These are phyloP conservation scores for Eilema depressum DNA, from an alignment of 2,888 invertebrate genomes.

Conservation along the genomic window DNA sequence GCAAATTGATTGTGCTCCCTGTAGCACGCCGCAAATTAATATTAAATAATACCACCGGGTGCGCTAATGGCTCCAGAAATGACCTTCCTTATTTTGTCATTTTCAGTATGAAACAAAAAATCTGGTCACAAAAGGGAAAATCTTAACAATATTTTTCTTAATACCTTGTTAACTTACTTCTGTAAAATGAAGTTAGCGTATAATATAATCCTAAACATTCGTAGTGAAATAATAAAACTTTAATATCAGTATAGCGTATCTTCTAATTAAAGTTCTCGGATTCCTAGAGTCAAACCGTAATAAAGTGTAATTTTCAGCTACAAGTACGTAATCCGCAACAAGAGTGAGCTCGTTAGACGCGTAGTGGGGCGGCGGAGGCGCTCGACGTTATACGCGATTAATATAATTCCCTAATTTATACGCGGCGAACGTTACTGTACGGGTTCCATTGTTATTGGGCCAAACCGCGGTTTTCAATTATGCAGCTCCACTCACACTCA, in stretches of 20 bases:
- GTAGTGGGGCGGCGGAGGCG: constrained; percentile 28
- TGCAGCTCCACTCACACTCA: constrained; percentile 55
- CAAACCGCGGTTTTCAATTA: constrained; percentile 78
- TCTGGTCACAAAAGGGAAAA: constrained; percentile 26
- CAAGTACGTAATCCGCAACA: constrained; percentile 53
- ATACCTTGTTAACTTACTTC: constrained; percentile 11
- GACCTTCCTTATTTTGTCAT: constrained; percentile 35
- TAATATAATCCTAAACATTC: constrained; percentile 26
- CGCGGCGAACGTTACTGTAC: no score
- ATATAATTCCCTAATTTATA: constrained; percentile 83
- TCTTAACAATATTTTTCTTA: constrained; percentile 21
- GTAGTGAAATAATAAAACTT: constrained; percentile 30
- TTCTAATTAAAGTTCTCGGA: constrained; percentile 52
- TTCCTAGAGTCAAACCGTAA: constrained; percentile 51
- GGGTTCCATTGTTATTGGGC: constrained; percentile 70
- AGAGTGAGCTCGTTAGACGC: constrained; percentile 59
- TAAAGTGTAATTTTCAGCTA: constrained; percentile 57
- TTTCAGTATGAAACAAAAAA: constrained; percentile 32
- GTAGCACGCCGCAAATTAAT: constrained; percentile 55
- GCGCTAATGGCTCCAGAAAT: constrained; percentile 34
- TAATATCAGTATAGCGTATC: constrained; percentile 40
- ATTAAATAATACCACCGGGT: constrained; percentile 52
- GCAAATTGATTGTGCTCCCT: constrained; percentile 74
- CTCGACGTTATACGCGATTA: constrained; percentile 72
- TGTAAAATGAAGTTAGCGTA: background rate